Base-by-base conservation (phyloP, 2,113 vertebrate genomes). In the Pica pica region DNA sequence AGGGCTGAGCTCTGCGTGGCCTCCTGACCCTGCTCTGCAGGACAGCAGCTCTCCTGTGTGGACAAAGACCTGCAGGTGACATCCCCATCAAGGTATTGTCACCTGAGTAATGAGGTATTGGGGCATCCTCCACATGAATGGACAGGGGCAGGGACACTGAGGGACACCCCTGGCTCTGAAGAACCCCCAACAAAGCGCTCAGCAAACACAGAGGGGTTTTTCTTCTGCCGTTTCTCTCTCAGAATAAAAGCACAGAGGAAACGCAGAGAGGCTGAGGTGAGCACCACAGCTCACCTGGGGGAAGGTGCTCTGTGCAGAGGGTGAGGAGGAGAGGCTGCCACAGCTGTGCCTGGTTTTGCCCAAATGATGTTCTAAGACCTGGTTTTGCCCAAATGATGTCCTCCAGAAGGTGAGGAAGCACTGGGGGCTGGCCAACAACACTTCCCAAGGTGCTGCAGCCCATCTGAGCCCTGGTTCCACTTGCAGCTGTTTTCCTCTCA, bases 231-330 rank as follows among this genome's bases (percentile, higher is more conserved):
- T 31, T 64, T 73, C 13, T 74, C 6, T 30, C 28, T 23, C 1
- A 13, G 47, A 37, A 11, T 16, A 24, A 30, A 47, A 63, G 82
- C 28, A 16, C 9, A 33, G 44, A 63, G 42, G 42, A 26, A 39
- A 33, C 5, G 5, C 7, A 6, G 61, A 46, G 68, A 13, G 7
- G 3, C 21, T 1, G 10, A 27, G 50, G 31, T 1, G 35, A 59
- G 76, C 65, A 9, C 3, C 1, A 2, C 13, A 28, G 24, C 75
- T 63, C 69, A 9, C 4, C 19, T 6, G 53, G 22, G 49, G 74
- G 14, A 14, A 13, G 1, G 27, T 9, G 44, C 27, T 39, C 27
- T 42, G 9, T 1, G 39, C 30, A 5, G 39, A 0, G 27, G 14
- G 21, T 19, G 16, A 41, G 57, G 59, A 61, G 33, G 35, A 42